These are phyloP conservation scores for Heliornis fulica DNA, from an alignment of 2,113 vertebrate species.

Conservation along the genomic window DNA sequence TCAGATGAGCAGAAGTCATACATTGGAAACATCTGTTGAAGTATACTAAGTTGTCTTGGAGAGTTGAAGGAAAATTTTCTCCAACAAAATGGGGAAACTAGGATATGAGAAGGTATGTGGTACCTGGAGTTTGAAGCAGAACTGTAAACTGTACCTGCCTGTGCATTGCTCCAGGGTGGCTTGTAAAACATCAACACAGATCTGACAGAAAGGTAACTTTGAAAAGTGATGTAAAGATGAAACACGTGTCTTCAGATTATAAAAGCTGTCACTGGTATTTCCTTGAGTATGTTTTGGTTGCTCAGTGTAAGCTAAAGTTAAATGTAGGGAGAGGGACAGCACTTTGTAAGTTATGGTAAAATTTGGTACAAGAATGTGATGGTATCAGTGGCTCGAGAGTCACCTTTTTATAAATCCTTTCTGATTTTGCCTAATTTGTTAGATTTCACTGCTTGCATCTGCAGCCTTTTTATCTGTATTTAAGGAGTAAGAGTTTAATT, in stretches of 20 bases:
- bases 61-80: not conserved
- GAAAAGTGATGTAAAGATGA: not conserved
- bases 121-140: not conserved
- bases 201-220: not conserved
- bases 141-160: not conserved
- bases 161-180: not conserved
- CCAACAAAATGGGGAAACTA: not conserved
- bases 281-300: not conserved
- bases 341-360: not conserved
- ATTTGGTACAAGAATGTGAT: not conserved
- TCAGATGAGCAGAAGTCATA: fast-evolving
- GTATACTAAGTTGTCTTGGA: not conserved
- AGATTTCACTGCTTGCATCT: not conserved
- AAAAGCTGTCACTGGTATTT: not conserved
- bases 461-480: not conserved
- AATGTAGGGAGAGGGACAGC: not conserved
- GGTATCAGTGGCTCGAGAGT: not conserved
- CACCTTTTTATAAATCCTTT: not conserved
- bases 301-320: not conserved
- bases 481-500: not conserved
- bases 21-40: not conserved
- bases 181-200: not conserved
- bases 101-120: not conserved
- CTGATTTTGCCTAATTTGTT: not conserved
- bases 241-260: not conserved